These are phyloP conservation scores for Oxyura jamaicensis DNA, from an alignment of 2,113 vertebrate species.

Conservation along the genomic window DNA sequence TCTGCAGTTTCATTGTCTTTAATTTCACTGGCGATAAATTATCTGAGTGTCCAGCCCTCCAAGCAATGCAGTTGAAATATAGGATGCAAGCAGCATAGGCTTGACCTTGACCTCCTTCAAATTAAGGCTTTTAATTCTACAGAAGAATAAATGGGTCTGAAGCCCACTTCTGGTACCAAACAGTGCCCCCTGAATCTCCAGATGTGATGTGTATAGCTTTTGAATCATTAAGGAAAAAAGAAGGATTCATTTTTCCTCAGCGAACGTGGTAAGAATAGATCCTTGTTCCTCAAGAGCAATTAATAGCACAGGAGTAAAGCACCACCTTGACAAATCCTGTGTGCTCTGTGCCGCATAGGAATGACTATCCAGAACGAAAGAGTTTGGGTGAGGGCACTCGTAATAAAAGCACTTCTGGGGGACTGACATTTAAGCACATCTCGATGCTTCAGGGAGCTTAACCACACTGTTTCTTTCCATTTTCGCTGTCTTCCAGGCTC, in stretches of 20 bases:
- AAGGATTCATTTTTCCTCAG: neutral
- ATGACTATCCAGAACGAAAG: neutral
- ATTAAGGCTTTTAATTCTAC: neutral
- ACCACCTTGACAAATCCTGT: neutral
- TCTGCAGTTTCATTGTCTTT: neutral
- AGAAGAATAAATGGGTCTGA: neutral
- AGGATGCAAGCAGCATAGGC: neutral
- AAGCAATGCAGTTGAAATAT: neutral
- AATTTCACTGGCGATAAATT: neutral
- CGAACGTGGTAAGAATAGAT: neutral
- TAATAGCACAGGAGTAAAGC: slow-evolving; percentile 7
- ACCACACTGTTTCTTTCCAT: slow-evolving; percentile 10
- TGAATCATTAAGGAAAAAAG: neutral
- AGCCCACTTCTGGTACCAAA: neutral
- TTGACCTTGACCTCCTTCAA: neutral
- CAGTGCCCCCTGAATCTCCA: neutral
- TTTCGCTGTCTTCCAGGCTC: slow-evolving; percentile 72
- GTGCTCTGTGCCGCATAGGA: neutral
- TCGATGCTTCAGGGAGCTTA: neutral
- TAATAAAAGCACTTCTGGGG: neutral
- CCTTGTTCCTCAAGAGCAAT: neutral
- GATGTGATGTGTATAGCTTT: neutral
- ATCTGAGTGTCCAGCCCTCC: neutral
- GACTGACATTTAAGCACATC: neutral
- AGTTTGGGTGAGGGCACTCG: neutral